These are phyloP conservation scores for Rattus norvegicus DNA, from an alignment of 2,113 vertebrate species.

Conservation along the genomic window DNA sequence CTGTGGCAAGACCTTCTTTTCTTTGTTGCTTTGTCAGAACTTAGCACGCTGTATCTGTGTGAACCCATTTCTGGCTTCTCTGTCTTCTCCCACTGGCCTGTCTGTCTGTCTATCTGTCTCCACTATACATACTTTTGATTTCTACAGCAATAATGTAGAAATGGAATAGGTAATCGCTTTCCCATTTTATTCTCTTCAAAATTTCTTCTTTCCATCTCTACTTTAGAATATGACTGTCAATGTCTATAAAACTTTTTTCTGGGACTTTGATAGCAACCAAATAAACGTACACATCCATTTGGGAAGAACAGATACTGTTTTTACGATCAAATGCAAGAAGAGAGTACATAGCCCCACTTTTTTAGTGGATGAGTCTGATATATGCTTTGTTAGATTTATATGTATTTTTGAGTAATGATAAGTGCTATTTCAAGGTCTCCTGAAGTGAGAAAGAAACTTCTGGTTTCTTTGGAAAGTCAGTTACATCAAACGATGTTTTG, in stretches of 20 bases:
- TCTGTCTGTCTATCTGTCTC: background rate
- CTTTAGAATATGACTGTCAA: background rate
- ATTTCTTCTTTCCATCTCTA: background rate
- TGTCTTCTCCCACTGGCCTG: background rate
- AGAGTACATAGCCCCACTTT: background rate
- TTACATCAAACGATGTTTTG: too few relatives aligned
- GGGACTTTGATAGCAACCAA: background rate
- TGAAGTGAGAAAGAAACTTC: too few relatives aligned
- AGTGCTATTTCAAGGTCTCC: background rate
- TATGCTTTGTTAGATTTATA: background rate
- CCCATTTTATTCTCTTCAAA: conserved; percentile 13
- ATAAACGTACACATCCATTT: background rate
- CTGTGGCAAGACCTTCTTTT: background rate
- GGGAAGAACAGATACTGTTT: background rate
- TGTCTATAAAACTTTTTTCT: background rate
- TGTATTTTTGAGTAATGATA: background rate
- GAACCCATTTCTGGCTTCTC: background rate
- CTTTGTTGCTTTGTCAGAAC: background rate
- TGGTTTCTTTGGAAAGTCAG: too few relatives aligned
- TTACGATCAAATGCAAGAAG: background rate
- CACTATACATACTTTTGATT: background rate
- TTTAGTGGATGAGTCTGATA: background rate
- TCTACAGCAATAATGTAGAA: background rate
- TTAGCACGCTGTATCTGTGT: background rate
- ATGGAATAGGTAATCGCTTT: background rate